These are phyloP conservation scores for Protonibea diacanthus DNA, from an alignment of 2,797 vertebrate genomes.

Conservation along the genomic window DNA sequence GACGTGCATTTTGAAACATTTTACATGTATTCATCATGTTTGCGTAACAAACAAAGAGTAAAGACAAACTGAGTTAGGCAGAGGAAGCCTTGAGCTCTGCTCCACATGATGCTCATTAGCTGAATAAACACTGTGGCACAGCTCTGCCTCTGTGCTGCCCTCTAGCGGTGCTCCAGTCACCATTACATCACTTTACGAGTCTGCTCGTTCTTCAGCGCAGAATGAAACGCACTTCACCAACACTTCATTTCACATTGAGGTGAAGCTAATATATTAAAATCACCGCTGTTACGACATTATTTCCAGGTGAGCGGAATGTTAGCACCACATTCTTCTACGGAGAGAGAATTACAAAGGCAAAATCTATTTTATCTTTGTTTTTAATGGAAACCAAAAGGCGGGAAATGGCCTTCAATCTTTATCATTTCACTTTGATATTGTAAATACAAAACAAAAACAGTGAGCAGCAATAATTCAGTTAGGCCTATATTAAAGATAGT, in stretches of 20 bases:
- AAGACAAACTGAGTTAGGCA: neutral
- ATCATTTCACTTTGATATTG: neutral
- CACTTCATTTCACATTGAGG: neutral
- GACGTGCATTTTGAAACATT: neutral
- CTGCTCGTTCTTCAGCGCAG: neutral
- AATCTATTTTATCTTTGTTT: neutral
- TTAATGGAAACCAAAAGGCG: neutral
- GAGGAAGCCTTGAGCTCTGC: constrained; percentile 3
- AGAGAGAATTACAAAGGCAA: neutral
- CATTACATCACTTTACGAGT: constrained; percentile 42
- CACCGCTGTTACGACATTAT: neutral
- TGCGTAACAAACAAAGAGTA: neutral
- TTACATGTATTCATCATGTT: neutral
- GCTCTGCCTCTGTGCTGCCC: constrained; percentile 33
- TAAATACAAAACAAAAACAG: neutral
- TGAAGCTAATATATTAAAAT: too few relatives aligned
- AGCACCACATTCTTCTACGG: neutral
- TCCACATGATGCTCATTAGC: constrained; percentile 15
- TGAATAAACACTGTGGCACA: rapidly evolving
- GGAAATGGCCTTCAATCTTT: neutral
- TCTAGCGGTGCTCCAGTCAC: constrained; percentile 18
- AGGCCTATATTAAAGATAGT: neutral
- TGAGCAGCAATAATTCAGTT: neutral
- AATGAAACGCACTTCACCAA: neutral
- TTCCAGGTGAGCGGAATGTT: neutral